Percentiles rank a stretch among this genome's conserved stretches.
Conservation (phyloP, 2,888 invertebrate genomes). For the Stenurella melanura region DNA sequence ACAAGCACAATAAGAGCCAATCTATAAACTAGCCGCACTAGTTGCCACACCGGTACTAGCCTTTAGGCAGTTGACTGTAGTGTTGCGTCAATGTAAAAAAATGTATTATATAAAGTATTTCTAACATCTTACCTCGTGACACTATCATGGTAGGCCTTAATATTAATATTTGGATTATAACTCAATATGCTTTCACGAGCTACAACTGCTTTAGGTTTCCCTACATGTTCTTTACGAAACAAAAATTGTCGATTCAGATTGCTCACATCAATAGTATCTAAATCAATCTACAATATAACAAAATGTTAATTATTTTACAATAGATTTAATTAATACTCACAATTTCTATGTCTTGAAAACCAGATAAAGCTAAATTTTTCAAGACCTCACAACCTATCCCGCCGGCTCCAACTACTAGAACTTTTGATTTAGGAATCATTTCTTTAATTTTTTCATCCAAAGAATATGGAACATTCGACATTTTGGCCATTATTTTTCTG, state of each 20-base stretch:
- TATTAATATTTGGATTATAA: constrained; percentile 92
- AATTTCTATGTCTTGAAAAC: constrained; percentile 94
- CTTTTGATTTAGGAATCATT: constrained; percentile 81
- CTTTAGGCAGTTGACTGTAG: no score
- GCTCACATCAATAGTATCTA: constrained; percentile 99
- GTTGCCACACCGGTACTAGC: no score
- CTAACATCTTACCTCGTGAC: constrained; percentile 85
- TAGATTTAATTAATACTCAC: constrained; percentile 75
- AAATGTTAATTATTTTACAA: neutral
- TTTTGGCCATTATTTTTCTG: constrained; percentile 33
- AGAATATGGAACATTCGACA: constrained; percentile 79
- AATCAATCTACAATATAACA: constrained; percentile 88
- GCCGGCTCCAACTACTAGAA: constrained; percentile 96
- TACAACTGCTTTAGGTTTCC: constrained; percentile 95
- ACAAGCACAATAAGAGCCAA: no score
- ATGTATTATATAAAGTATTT: neutral
- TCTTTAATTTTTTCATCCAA: constrained; percentile 80
- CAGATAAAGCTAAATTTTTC: constrained; percentile 96
- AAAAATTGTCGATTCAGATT: constrained; percentile 99
- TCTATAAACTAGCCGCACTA: no score
- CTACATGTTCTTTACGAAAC: constrained; percentile 99
- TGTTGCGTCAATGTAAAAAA: no score
- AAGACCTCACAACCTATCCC: constrained; percentile 99
- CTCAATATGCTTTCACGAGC: constrained; percentile 91
- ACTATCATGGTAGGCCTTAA: constrained; percentile 94